A percentile compares a stretch with the other conserved stretches of the same genome.
Evolutionary conservation across 1,140 invertebrate species (phyloP).

Genomic region (Drosophila sp.): DNA sequence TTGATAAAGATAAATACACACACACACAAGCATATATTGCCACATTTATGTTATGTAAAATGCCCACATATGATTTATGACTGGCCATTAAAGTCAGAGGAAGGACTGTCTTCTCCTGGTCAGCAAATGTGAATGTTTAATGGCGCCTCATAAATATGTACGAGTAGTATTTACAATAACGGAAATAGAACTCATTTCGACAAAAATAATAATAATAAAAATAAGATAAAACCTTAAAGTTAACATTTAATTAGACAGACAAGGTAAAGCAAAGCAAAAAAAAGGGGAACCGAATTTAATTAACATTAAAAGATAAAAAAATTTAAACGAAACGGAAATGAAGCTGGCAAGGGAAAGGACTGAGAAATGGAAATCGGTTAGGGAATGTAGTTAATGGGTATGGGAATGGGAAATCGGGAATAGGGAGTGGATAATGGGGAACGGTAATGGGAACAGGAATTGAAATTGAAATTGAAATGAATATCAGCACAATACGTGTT

Average conservation of each 20-base stretch:
- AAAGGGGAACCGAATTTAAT: conserved; percentile 49
- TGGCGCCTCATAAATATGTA: conserved; percentile 47
- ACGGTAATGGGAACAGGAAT: conserved; percentile 22
- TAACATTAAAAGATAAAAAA: conserved; percentile 44
- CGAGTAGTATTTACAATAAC: conserved; percentile 15
- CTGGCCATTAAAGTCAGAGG: conserved; percentile 23
- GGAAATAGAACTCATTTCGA: conserved; percentile 49
- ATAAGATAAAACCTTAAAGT: conserved; percentile 39
- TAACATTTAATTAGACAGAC: conserved; percentile 26
- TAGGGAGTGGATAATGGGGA: conserved; percentile 7
- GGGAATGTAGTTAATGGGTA: background rate
- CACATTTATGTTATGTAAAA: conserved; percentile 47
- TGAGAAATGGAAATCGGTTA: background rate
- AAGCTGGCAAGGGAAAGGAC: conserved; percentile 8
- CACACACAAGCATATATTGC: background rate
- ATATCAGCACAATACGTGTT: conserved; percentile 39
- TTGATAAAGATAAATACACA: conserved; percentile 9
- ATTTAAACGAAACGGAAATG: conserved; percentile 4
- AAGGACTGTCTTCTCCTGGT: conserved; percentile 4
- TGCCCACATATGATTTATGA: conserved; percentile 42
- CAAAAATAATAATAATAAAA: conserved; percentile 17
- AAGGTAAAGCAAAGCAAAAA: conserved; percentile 4
- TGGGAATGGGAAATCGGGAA: background rate
- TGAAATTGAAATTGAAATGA: conserved; percentile 28
- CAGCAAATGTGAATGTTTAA: conserved; percentile 27